Conservation (phyloP, 2,113 vertebrate genomes). For the Casuarius casuarius region DNA sequence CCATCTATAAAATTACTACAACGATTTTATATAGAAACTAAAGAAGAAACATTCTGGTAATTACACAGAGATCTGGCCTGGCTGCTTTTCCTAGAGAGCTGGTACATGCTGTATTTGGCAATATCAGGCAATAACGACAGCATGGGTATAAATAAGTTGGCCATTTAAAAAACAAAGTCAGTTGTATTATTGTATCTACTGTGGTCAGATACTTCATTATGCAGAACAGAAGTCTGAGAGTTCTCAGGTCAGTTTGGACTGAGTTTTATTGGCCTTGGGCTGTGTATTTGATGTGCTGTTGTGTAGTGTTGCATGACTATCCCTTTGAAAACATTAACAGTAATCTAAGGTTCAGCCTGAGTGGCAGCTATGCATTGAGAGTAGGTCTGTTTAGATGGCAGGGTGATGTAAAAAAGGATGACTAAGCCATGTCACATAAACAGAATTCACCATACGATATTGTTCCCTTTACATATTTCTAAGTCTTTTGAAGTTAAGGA, state of each 20-base stretch:
- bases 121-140: background rate
- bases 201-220: background rate
- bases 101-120: background rate
- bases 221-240: background rate
- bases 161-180: background rate
- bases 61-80: background rate
- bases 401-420: slow-evolving; percentile 31
- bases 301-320: background rate
- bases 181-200: background rate
- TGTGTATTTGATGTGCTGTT: slow-evolving; percentile 4
- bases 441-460: slow-evolving; percentile 50
- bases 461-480: slow-evolving; percentile 47
- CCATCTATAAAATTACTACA: background rate
- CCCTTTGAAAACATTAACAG: background rate
- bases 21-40: background rate
- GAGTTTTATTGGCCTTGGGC: background rate
- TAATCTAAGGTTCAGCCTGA: slow-evolving; percentile 19
- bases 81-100: background rate
- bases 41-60: background rate
- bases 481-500: slow-evolving; percentile 51
- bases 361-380: background rate
- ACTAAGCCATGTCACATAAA: slow-evolving; percentile 27
- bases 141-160: background rate
- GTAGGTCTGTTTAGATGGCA: slow-evolving; percentile 39
- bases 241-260: background rate